Conservation (phyloP, 2,113 vertebrate species). For the Rutilus rutilus region DNA sequence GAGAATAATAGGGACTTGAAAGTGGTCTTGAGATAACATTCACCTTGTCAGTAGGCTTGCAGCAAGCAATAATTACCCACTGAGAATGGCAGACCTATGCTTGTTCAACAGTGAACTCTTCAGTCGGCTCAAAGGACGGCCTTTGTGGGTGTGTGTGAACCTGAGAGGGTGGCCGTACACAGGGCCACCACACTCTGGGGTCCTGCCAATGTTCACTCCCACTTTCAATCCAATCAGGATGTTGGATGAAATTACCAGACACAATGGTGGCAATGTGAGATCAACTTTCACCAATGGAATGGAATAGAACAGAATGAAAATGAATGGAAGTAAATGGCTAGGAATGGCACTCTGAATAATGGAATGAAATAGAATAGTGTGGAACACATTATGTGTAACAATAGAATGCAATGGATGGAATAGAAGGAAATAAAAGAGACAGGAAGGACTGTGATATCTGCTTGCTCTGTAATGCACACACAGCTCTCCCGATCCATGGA, state of each 20-base stretch:
- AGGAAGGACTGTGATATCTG: constrained; percentile 14
- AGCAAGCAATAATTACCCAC: constrained; percentile 70
- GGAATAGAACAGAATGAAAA: constrained; percentile 3
- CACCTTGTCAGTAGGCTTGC: constrained; percentile 50
- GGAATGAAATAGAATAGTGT: constrained; percentile 18
- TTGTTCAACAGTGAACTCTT: constrained; percentile 62
- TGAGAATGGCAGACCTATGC: constrained; percentile 62
- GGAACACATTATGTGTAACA: constrained; percentile 17
- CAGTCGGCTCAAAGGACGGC: constrained; percentile 56
- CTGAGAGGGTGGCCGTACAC: constrained; percentile 37
- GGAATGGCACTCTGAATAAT: constrained; percentile 31
- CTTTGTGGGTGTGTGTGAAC: constrained; percentile 66
- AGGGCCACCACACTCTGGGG: constrained; percentile 55
- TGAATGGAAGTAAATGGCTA: background rate
- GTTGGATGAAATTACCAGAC: constrained; percentile 15
- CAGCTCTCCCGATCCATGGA: constrained; percentile 30
- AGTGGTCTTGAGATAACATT: constrained; percentile 65
- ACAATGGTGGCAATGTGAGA: constrained; percentile 24
- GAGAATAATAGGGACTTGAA: constrained; percentile 18
- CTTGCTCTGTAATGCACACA: constrained; percentile 2
- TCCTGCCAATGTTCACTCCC: constrained; percentile 28
- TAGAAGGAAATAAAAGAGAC: background rate
- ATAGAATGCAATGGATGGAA: constrained; percentile 7
- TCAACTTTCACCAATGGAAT: constrained; percentile 20
- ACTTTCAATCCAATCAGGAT: constrained; percentile 12